Evolutionary conservation across 2,113 vertebrate species (phyloP).

Genomic region (Formicarius rufipectus): DNA sequence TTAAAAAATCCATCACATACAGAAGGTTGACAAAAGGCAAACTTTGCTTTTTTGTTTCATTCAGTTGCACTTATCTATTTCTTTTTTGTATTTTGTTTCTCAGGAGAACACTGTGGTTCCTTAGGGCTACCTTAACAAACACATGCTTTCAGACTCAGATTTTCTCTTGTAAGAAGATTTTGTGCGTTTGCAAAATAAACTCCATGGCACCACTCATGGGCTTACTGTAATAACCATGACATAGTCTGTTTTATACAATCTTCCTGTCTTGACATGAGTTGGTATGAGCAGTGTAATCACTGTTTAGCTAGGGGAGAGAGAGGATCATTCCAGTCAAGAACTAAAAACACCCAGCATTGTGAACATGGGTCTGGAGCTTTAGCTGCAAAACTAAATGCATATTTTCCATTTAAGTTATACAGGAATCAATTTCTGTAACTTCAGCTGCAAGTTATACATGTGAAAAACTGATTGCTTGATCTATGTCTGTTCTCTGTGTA

Average conservation of each 20-base stretch:
- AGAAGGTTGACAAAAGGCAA: neutral
- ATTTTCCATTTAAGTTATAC: neutral
- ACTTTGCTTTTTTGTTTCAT: neutral
- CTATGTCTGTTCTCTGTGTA: neutral
- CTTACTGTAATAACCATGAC: neutral
- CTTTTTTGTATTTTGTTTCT: neutral
- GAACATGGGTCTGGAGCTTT: neutral
- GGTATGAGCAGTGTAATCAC: neutral
- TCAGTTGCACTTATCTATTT: neutral
- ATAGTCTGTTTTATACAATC: neutral
- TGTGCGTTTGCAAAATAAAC: constrained; percentile 21
- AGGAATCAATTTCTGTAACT: neutral
- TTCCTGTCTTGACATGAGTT: constrained; percentile 21
- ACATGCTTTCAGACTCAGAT: neutral
- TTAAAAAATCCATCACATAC: neutral
- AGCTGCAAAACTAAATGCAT: neutral
- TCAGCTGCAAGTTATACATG: neutral
- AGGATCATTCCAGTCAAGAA: neutral
- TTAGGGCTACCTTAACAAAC: neutral
- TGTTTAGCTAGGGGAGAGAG: neutral
- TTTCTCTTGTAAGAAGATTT: constrained; percentile 1
- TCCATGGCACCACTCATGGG: neutral
- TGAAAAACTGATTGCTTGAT: neutral
- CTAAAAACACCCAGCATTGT: neutral
- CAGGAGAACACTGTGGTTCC: neutral